Evolutionary conservation across 2,797 vertebrate genomes (phyloP), one percentile per base, ranked within the genome.

Genomic region (Carduelis carduelis): DNA sequence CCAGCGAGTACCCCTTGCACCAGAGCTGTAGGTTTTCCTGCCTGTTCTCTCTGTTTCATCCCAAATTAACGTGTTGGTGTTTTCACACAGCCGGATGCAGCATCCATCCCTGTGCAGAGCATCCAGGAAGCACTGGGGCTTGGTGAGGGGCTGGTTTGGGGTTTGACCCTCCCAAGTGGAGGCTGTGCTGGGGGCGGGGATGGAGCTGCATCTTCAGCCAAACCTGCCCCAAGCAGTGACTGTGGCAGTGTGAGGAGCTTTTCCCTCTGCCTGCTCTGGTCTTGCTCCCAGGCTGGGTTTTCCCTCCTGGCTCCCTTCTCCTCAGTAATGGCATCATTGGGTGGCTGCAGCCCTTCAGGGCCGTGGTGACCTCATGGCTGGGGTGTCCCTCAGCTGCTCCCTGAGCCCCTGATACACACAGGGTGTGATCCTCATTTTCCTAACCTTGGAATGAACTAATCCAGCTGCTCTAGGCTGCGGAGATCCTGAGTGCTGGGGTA

Each of bases 1-100:
- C 3, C 4, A 59, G 5, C 2, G 2, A 34, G 70, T 5, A 0
- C 28, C 32, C 39, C 18, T 3, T 2, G 43, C 32, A 13, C 1
- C 35, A 26, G 41, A 35, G 18, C 63, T 57, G 56, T 0, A 4
- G 60, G 5, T 37, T 24, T 28, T 20, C 49, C 44, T 37, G 21
- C 63, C 77, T 2, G 0, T 50, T n/a, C 50, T 71, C 57, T 0
- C 41, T 8, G 9, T 9, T 79, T 17, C 24, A 41, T 22, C 84
- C 63, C 46, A 11, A 28, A 14, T 3, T 2, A n/a, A 4, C 5
- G 0, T 2, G 27, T 27, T 30, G 24, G 70, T 85, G 85, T 43
- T 85, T 39, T 50, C 89, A n/a, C 52, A 10, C 22, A 26, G 66
- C 23, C 0, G 0, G 46, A 2, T 74, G 59, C 46, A 6, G 12